Evolutionary conservation across 1,140 invertebrate genomes (phyloP), one percentile per base, ranked within the genome.

Genomic region (Oncopeltus fasciatus): DNA sequence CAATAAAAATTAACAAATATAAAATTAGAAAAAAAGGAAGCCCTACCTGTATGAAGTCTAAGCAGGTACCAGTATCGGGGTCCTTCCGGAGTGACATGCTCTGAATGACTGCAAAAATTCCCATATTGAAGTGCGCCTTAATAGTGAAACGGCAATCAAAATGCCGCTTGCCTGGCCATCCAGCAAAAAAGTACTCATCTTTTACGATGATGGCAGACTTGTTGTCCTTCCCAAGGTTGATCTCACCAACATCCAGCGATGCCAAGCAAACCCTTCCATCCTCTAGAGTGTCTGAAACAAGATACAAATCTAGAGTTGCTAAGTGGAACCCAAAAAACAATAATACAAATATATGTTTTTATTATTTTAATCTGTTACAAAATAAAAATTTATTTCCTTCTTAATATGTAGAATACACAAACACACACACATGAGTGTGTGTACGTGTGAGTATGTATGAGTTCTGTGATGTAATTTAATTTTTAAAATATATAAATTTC

Each of bases 41-140:
- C n/a, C n/a, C n/a, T 61, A 69, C 68, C 67, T 70, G 67, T 12
- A 70, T 65, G 44, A 65, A 70, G 60, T 70, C 69, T 11, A 69
- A 69, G 53, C 69, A 70, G 47, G 68, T 61, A 33, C 58, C 57
- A 11, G 61, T 68, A 12, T 53, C 49, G 18, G 29, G 11, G 60
- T 69, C 64, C 46, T 62, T 59, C 16, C 69, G 24, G 8, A 70
- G 57, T n/a, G 56, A 62, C 67, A 70, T 64, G 12, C 64, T 63
- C 33, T 70, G 69, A 18, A 70, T 68, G 12, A 70, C 69, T 3
- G 61, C 67, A 38, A 70, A 64, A 18, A 68, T 29, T n/a, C 67
- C 65, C 49, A 62, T 56, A 4, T 49, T 51, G 44, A 60, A 31
- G 9, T 28, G 29, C 0, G 61, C 31, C 49, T 63, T 59, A 1